phyloP scores from a whole-genome alignment of 2,113 vertebrate genomes.

The Macaca nemestrina region DNA sequence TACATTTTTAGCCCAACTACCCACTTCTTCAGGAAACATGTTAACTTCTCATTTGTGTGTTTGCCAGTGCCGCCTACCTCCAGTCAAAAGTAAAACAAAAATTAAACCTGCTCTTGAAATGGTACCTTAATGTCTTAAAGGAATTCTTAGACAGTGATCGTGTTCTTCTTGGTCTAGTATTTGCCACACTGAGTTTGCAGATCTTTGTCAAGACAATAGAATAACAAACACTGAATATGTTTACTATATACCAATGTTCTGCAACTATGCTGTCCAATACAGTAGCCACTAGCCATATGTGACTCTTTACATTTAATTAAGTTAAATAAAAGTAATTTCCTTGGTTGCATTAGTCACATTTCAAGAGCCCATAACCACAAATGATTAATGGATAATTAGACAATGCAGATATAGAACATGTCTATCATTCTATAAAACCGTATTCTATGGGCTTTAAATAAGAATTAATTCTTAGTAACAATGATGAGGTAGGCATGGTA shows the following conservation, averaged over 20 bases:
- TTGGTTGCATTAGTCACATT: not conserved
- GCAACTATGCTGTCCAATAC: not conserved
- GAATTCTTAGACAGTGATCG: not conserved
- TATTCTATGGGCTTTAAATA: slow-evolving; percentile 7
- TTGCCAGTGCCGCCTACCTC: not conserved
- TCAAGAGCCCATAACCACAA: not conserved
- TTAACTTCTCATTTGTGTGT: not conserved
- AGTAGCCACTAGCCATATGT: not conserved
- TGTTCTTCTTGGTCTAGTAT: not conserved
- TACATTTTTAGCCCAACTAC: not conserved
- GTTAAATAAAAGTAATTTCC: not conserved
- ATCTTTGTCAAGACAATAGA: not conserved
- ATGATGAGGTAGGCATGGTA: not conserved
- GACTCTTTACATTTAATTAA: not conserved
- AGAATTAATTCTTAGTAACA: not conserved
- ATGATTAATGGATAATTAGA: slow-evolving; percentile 27
- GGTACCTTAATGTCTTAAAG: not conserved
- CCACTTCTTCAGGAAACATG: not conserved
- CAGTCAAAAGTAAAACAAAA: slow-evolving; percentile 19
- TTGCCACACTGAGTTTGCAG: not conserved
- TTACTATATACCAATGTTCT: not conserved
- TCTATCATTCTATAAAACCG: not conserved
- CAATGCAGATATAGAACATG: not conserved
- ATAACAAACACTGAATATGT: not conserved
- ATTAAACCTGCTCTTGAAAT: not conserved